phyloP scores from a whole-genome alignment of 2,113 vertebrate genomes.

The Cottus gobio region DNA sequence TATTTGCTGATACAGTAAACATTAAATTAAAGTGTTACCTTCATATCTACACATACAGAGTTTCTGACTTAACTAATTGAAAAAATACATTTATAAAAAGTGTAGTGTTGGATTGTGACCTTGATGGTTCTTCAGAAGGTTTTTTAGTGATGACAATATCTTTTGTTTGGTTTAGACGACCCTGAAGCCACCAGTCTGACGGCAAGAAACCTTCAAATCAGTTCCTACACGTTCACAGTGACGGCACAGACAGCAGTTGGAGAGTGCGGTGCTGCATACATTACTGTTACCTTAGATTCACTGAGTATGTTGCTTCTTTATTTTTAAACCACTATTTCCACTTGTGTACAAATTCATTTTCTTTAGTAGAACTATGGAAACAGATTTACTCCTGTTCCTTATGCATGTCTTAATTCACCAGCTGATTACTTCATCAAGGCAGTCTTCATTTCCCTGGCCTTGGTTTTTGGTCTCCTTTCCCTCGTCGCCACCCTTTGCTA shows the following conservation, averaged over 20 bases:
- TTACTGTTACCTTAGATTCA: background rate
- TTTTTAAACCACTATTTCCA: background rate
- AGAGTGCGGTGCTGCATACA: background rate
- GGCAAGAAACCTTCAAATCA: conserved; percentile 30
- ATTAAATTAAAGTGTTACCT: background rate
- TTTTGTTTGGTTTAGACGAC: conserved; percentile 22
- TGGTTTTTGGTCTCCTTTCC: conserved; percentile 19
- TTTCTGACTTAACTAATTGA: background rate
- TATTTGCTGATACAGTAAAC: background rate
- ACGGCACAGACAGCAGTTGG: conserved; percentile 67
- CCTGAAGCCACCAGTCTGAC: conserved; percentile 44
- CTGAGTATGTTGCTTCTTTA: conserved; percentile 29
- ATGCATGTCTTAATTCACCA: conserved; percentile 22
- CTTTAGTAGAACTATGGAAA: background rate
- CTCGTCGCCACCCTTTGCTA: conserved; percentile 48
- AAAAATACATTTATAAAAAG: too few species aligned
- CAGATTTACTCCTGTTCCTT: background rate
- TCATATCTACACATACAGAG: background rate
- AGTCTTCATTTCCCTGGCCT: conserved; percentile 18
- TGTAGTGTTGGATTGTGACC: background rate
- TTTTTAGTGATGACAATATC: background rate
- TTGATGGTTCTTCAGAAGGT: background rate
- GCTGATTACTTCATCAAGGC: conserved; percentile 33
- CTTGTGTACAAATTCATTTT: too few species aligned
- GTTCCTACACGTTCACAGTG: conserved; percentile 59